phyloP scores from a whole-genome alignment of 2,797 vertebrate species.

The Ptychobarbus kaznakovi region DNA sequence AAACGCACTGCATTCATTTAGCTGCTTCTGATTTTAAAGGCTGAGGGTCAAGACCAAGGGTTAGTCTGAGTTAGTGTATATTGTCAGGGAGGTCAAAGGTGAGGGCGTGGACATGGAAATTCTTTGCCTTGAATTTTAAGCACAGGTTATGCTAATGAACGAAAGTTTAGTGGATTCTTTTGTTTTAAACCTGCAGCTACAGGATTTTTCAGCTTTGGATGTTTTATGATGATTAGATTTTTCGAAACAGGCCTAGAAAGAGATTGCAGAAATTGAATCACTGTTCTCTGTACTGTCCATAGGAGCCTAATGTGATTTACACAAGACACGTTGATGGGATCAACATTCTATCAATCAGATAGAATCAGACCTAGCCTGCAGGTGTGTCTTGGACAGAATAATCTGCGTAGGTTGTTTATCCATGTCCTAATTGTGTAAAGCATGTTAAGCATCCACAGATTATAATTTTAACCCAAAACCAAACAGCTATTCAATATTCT shows the following conservation, averaged over 20 bases:
- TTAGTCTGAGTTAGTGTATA: constrained; percentile 32
- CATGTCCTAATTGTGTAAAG: not conserved
- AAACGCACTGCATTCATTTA: constrained; percentile 43
- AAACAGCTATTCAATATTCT: not conserved
- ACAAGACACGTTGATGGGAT: constrained; percentile 36
- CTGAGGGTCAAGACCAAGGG: constrained; percentile 33
- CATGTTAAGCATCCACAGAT: not conserved
- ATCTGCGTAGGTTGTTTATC: constrained; percentile 7
- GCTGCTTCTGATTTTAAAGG: constrained; percentile 33
- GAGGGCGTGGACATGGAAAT: constrained; percentile 13
- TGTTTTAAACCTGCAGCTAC: not conserved
- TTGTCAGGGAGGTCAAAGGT: constrained; percentile 20
- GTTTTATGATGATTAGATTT: constrained; percentile 28
- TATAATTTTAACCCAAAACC: not conserved
- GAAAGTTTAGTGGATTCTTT: not conserved
- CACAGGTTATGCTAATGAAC: constrained; percentile 12
- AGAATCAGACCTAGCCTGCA: not conserved
- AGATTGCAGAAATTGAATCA: constrained; percentile 24
- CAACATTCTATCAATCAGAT: constrained; percentile 19
- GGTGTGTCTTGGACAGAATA: not conserved
- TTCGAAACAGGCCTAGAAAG: not conserved
- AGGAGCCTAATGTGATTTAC: constrained; percentile 22
- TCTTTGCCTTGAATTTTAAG: constrained; percentile 34
- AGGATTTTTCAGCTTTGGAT: not conserved
- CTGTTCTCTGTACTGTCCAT: not conserved